Evolutionary conservation across 1,140 invertebrate genomes (phyloP).

Genomic region (Papilio helenus): DNA sequence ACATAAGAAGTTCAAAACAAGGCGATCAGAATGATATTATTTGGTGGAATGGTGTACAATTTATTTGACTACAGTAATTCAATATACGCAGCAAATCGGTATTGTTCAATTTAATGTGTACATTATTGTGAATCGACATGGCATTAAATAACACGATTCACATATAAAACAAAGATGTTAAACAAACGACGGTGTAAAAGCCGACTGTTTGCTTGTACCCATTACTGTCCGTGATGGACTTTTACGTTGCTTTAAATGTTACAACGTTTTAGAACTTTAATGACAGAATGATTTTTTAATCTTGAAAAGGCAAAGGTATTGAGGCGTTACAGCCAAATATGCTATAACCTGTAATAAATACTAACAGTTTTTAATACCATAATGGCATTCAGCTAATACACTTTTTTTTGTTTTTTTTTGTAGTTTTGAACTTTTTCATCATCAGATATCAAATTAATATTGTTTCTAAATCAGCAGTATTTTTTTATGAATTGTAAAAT

Average conservation of each 20-base stretch:
- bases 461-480: too few relatives aligned
- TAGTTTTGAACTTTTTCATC: too few relatives aligned
- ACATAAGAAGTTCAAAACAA: background rate
- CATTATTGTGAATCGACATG: constrained; percentile 1
- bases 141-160: constrained; percentile 16
- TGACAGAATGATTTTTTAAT: background rate
- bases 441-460: too few relatives aligned
- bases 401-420: too few relatives aligned
- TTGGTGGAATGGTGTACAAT: background rate
- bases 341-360: too few relatives aligned
- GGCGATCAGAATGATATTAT: background rate
- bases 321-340: background rate
- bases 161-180: constrained; percentile 24
- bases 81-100: constrained; percentile 17
- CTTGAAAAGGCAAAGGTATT: background rate
- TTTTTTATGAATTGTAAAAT: too few relatives aligned
- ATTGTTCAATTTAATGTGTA: constrained; percentile 26
- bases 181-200: constrained; percentile 27
- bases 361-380: too few relatives aligned
- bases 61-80: background rate
- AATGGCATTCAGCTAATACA: too few relatives aligned
- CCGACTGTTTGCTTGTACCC: background rate
- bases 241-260: constrained; percentile 32
- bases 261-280: constrained; percentile 16
- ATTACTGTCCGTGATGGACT: constrained; percentile 22